phyloP scores from a whole-genome alignment of 2,888 invertebrate species.

The Monopis laevigella region DNA sequence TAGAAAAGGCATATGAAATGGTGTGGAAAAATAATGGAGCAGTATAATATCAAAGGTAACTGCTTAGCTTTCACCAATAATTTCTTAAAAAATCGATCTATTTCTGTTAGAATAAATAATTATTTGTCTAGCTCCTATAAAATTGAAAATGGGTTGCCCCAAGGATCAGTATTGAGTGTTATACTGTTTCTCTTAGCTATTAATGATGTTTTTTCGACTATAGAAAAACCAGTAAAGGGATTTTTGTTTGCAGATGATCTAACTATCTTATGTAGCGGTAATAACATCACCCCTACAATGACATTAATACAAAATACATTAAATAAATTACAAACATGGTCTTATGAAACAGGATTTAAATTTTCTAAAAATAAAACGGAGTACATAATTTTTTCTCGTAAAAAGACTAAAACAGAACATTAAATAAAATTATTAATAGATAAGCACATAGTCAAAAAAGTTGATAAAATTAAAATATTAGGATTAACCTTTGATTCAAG shows the following conservation, averaged over 20 bases:
- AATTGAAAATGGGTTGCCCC: conserved; percentile 16
- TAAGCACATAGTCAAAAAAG: conserved; percentile 14
- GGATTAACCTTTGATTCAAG: conserved; percentile 17
- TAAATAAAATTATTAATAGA: conserved; percentile 3
- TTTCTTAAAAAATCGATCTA: conserved; percentile 13
- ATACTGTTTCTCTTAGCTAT: conserved; percentile 17
- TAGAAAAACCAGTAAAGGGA: conserved; percentile 15
- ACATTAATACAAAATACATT: conserved; percentile 16
- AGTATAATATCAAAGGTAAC: conserved; percentile 13
- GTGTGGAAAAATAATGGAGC: conserved; percentile 16
- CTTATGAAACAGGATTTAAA: conserved; percentile 14
- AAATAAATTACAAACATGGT: conserved; percentile 14
- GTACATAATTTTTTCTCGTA: conserved; percentile 15
- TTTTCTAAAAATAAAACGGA: conserved; percentile 18
- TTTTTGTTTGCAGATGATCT: conserved; percentile 16
- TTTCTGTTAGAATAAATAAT: conserved; percentile 13
- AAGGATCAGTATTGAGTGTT: conserved; percentile 15
- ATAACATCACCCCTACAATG: conserved; percentile 5
- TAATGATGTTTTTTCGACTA: conserved; percentile 14
- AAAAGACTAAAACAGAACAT: conserved; percentile 11
- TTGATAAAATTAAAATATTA: conserved; percentile 14
- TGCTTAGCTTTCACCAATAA: conserved; percentile 13
- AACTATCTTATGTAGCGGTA: conserved; percentile 12
- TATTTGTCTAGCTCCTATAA: background rate
- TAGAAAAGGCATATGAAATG: conserved; percentile 19